These are phyloP conservation scores for Anoplolepis gracilipes DNA, from an alignment of 1,140 invertebrate genomes.

Conservation along the genomic window DNA sequence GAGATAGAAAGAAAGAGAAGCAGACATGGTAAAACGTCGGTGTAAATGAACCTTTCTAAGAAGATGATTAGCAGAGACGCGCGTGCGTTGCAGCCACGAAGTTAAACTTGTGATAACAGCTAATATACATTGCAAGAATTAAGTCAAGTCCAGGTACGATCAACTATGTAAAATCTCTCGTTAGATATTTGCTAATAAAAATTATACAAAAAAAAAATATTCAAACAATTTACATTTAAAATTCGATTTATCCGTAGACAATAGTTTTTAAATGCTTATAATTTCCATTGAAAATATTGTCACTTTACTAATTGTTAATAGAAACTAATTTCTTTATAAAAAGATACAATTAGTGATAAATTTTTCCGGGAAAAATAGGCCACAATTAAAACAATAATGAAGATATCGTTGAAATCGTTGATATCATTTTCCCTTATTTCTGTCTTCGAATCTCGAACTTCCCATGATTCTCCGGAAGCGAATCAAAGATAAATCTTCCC, in stretches of 20 bases:
- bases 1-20: neutral
- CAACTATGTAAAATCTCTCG: neutral
- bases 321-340: neutral
- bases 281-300: neutral
- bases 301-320: neutral
- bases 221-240: neutral
- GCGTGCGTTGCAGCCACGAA: neutral
- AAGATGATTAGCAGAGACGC: conserved; percentile 63
- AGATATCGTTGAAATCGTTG: neutral
- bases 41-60: conserved; percentile 62
- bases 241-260: neutral
- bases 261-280: neutral
- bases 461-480: conserved; percentile 63
- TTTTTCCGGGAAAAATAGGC: neutral
- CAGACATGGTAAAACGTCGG: neutral
- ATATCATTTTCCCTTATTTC: neutral
- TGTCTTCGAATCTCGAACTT: conserved; percentile 46
- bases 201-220: conserved; percentile 2
- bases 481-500: conserved; percentile 72
- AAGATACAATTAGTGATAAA: neutral
- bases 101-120: conserved; percentile 6
- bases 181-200: neutral
- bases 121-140: conserved; percentile 2
- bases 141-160: neutral
- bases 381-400: neutral